Percentiles rank a stretch among this genome's conserved stretches.
phyloP scores from a whole-genome alignment of 1,140 invertebrate species.

The Bombus cullumanus region DNA sequence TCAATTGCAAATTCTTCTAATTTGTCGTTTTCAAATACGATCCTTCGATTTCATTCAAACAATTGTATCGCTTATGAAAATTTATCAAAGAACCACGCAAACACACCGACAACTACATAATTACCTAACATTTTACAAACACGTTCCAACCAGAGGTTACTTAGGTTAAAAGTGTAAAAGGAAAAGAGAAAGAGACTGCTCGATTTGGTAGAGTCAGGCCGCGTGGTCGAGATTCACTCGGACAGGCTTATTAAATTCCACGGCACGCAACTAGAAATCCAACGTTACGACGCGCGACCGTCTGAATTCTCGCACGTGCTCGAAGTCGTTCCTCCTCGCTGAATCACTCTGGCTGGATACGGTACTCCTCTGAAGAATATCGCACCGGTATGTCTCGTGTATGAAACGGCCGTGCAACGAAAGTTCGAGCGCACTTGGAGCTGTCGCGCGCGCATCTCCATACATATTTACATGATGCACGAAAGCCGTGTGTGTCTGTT shows the following conservation, averaged over 20 bases:
- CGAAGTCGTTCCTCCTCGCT: background rate
- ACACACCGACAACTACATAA: background rate
- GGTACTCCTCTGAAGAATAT: background rate
- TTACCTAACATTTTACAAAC: too few species aligned
- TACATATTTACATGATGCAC: conserved; percentile 34
- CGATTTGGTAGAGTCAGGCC: background rate
- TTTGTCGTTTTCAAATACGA: too few species aligned
- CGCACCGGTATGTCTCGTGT: background rate
- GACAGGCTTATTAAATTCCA: conserved; percentile 12
- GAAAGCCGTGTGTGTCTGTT: conserved; percentile 9
- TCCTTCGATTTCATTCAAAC: too few species aligned
- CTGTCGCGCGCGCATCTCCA: background rate
- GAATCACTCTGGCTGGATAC: conserved; percentile 7
- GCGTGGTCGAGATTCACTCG: background rate
- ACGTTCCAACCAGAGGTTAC: too few species aligned
- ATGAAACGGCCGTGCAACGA: background rate
- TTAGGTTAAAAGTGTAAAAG: background rate
- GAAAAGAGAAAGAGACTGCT: too few species aligned
- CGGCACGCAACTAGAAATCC: background rate
- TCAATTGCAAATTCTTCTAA: too few species aligned
- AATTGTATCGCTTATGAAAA: too few species aligned
- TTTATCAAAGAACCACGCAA: too few species aligned
- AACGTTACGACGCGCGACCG: background rate
- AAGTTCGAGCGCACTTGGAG: too few species aligned
- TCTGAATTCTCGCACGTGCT: conserved; percentile 35